Percentiles rank a stretch among this genome's conserved stretches.
Conservation (phyloP, 2,797 vertebrate genomes). For the Heterohyrax brucei region DNA sequence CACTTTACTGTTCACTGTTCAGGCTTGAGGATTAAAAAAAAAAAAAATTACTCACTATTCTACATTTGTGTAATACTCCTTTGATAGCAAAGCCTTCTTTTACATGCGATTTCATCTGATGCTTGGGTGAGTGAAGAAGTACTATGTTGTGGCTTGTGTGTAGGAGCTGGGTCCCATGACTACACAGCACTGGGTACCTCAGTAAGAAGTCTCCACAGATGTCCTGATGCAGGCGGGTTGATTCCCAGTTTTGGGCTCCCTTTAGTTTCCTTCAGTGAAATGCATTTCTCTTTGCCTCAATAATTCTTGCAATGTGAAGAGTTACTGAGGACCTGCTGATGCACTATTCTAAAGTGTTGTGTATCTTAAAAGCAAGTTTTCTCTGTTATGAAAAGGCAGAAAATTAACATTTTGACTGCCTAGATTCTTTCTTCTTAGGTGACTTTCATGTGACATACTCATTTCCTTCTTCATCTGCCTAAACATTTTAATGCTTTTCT, state of each 20-base stretch:
- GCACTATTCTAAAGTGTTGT: slow-evolving; percentile 1
- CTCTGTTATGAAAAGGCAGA: slow-evolving; percentile 58
- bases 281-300: slow-evolving; percentile 4
- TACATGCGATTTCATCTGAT: background rate
- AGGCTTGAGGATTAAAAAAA: background rate
- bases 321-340: background rate
- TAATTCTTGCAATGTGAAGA: slow-evolving; percentile 41
- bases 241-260: background rate
- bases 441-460: slow-evolving; percentile 26
- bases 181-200: background rate
- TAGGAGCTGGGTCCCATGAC: background rate
- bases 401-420: slow-evolving; percentile 59
- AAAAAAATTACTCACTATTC: background rate
- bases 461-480: slow-evolving; percentile 41
- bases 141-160: background rate
- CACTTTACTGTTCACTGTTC: background rate
- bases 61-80: background rate
- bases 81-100: background rate
- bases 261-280: slow-evolving; percentile 16
- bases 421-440: slow-evolving; percentile 48
- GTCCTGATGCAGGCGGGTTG: background rate
- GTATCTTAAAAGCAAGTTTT: slow-evolving; percentile 2
- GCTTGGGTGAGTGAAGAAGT: background rate
- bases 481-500: slow-evolving; percentile 25
- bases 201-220: background rate